Evolutionary conservation across 2,888 invertebrate genomes (phyloP), one percentile per base, ranked within the genome.

Genomic region (Nomada ferruginata): DNA sequence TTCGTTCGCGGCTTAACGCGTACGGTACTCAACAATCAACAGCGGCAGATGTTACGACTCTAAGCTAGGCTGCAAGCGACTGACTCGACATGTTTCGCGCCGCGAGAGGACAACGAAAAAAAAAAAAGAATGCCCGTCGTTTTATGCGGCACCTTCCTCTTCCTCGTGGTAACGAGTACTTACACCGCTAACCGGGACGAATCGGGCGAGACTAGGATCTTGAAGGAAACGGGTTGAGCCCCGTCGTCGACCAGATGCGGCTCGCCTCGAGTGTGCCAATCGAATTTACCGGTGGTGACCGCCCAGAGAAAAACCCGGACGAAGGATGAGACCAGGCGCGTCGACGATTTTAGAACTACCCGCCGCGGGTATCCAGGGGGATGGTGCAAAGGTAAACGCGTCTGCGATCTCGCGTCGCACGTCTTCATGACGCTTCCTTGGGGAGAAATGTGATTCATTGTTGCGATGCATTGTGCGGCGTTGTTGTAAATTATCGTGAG

Each of bases 41-140:
- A 68, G 68, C 86, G 83, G 83, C 90, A 91, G 91, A 91, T 91
- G 91, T 90, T 90, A 85, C 89, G 83, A 85, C 90, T 87, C 81
- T 79, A 77, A 86, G 89, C 85, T 80, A 82, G 83, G 83, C 83
- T 83, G 71, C 72, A 70, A 86, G 84, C 85, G 84, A 84, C 87
- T 92, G 92, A 92, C 92, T 92, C 91, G 90, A 89, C 92, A 91
- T 85, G 90, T 91, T 92, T 91, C 83, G 81, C 65, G 69, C 60
- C 78, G 23, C 52, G 71, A 61, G 26, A 47, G 15, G 47, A 47
- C 11, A 15, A 1, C 2, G 15, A 7, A 47, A 47, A 47, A 47
- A 47, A 47, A 47, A 15, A 74, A 86, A 82, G 69, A 57, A 52
- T 47, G 47, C 42, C 4, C 57, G 61, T 79, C 70, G 82, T 83